Percentiles rank a stretch among this genome's conserved stretches.
Conservation (phyloP, 1,140 invertebrate genomes). For the Drosophila sucinea region DNA sequence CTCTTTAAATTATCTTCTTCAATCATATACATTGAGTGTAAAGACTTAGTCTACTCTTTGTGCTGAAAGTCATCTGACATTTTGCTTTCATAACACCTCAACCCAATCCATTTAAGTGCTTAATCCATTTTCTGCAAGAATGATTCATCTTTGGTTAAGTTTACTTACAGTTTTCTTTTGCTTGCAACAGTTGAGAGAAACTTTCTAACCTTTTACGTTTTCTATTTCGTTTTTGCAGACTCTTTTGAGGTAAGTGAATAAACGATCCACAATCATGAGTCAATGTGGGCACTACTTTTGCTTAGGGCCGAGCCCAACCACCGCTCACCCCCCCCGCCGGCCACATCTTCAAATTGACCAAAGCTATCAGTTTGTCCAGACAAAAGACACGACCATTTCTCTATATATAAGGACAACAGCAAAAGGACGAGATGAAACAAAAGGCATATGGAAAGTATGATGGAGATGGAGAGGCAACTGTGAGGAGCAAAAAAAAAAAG, state of each 20-base stretch:
- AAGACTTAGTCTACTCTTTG: no score
- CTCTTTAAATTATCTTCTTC: no score
- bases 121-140: background rate
- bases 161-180: conserved; percentile 2
- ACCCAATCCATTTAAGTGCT: background rate
- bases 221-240: background rate
- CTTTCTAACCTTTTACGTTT: conserved; percentile 11
- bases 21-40: no score
- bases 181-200: background rate
- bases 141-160: background rate
- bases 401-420: conserved; percentile 13
- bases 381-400: conserved; percentile 12
- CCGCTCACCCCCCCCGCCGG: background rate
- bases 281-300: conserved; percentile 28
- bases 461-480: background rate
- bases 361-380: conserved; percentile 40
- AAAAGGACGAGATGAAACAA: conserved; percentile 49
- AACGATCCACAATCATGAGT: conserved; percentile 51
- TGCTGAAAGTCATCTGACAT: background rate
- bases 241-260: conserved; percentile 50
- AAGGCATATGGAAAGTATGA: conserved; percentile 37
- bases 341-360: conserved; percentile 15
- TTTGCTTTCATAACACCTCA: background rate
- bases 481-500: background rate
- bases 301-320: background rate